phyloP scores from a whole-genome alignment of 2,797 vertebrate species.

The Aeoliscus strigatus region DNA sequence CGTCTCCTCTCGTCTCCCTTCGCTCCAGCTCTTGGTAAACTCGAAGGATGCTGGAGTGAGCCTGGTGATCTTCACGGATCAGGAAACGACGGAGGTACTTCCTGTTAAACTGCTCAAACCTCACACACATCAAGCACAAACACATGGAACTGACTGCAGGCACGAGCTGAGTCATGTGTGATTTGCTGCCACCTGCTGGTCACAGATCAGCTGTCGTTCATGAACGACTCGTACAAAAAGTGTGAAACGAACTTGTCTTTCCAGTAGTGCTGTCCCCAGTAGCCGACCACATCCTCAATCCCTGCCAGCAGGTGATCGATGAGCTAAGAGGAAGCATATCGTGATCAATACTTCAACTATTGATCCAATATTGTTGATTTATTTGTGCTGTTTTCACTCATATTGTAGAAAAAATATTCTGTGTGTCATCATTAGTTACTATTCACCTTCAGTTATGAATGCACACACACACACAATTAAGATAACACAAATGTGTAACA shows the following conservation, averaged over 20 bases:
- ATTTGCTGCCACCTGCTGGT: constrained; percentile 62
- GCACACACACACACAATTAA: no score
- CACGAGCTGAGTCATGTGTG: background rate
- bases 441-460: no score
- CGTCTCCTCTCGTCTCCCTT: constrained; percentile 51
- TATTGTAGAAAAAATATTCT: no score
- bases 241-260: constrained; percentile 79
- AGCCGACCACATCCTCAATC: constrained; percentile 83
- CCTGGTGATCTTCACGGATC: constrained; percentile 76
- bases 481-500: no score
- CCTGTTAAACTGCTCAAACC: constrained; percentile 80
- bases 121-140: constrained; percentile 8
- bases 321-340: constrained; percentile 60
- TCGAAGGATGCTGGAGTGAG: constrained; percentile 80
- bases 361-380: no score
- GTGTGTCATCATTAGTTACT: no score
- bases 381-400: no score
- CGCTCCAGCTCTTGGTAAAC: constrained; percentile 83
- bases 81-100: constrained; percentile 81
- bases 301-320: constrained; percentile 82
- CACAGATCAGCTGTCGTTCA: background rate
- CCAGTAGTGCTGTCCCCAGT: constrained; percentile 87
- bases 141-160: background rate
- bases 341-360: no score
- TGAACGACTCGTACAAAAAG: background rate